Evolutionary conservation across 35 echinoderm and acorn worm genomes (phyloP).

Genomic region (Ophioderma brevispina): DNA sequence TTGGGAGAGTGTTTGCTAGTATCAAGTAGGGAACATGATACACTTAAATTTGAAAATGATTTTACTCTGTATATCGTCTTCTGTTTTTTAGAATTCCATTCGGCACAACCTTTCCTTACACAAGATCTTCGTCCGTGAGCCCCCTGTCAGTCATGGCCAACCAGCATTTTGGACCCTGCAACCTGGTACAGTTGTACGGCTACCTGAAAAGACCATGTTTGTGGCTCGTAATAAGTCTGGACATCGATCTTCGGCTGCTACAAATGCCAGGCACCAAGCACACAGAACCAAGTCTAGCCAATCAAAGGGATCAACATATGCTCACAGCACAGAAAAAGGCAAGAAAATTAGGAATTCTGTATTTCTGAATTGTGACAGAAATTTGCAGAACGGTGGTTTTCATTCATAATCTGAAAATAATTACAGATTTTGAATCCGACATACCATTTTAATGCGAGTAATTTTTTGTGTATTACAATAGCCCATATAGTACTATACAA

Average conservation of each 20-base stretch:
- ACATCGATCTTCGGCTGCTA: not conserved
- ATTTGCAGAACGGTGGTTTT: too few relatives aligned
- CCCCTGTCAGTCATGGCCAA: slow-evolving; percentile 69
- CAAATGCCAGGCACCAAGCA: not conserved
- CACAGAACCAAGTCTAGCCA: not conserved
- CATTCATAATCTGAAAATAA: too few relatives aligned
- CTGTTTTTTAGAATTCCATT: slow-evolving; percentile 85
- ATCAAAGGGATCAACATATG: not conserved
- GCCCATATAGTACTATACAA: too few relatives aligned
- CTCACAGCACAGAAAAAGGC: not conserved
- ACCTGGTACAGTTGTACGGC: slow-evolving; percentile 84
- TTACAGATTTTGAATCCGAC: too few relatives aligned
- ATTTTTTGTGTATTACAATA: too few relatives aligned
- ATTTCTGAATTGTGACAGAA: too few relatives aligned
- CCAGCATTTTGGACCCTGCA: slow-evolving; percentile 91
- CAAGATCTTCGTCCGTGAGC: slow-evolving; percentile 94
- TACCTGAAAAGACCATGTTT: slow-evolving; percentile 70
- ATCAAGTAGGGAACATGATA: too few relatives aligned
- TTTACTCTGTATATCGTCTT: too few relatives aligned
- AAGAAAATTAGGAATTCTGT: too few relatives aligned
- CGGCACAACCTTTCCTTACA: slow-evolving; percentile 95
- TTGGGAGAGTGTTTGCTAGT: too few relatives aligned
- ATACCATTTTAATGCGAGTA: too few relatives aligned
- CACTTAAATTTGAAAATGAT: too few relatives aligned
- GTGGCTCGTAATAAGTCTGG: slow-evolving; percentile 33